A percentile compares a stretch with the other conserved stretches of the same genome.
Evolutionary conservation across 2,797 vertebrate species (phyloP).

Genomic region (Liparis tanakae): DNA sequence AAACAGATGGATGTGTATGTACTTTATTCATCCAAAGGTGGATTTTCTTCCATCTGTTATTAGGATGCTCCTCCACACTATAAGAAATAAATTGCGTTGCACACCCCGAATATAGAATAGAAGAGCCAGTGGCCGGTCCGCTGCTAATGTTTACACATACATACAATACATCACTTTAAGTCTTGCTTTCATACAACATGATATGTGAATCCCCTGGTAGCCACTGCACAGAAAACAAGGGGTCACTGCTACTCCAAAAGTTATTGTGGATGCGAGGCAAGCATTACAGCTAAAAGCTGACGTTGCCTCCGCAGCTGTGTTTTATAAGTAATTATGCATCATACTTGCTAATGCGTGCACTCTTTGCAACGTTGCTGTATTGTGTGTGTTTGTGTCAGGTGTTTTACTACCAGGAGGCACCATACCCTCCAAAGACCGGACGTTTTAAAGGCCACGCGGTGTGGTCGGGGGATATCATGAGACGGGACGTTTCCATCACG

Average conservation of each 20-base stretch:
- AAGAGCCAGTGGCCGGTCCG: not conserved
- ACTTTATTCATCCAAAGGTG: no score
- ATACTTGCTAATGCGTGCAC: not conserved
- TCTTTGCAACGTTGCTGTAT: not conserved
- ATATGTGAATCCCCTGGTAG: not conserved
- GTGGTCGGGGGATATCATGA: conserved; percentile 89
- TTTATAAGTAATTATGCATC: not conserved
- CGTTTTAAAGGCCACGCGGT: conserved; percentile 84
- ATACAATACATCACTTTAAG: not conserved
- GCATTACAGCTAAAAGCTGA: not conserved
- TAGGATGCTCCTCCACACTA: not conserved
- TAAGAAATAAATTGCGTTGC: not conserved
- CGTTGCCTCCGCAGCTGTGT: not conserved
- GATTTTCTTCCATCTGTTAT: no score
- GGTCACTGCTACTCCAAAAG: not conserved
- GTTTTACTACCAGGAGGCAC: conserved; percentile 84
- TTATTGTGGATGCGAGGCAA: not conserved
- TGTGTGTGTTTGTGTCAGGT: conserved; percentile 77
- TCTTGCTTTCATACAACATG: not conserved
- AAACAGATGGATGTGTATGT: no score
- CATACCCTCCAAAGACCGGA: conserved; percentile 70
- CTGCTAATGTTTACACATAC: not conserved
- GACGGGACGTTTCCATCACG: conserved; percentile 86
- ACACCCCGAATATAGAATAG: not conserved
- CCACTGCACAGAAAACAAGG: not conserved